Evolutionary conservation across 2,888 invertebrate genomes (phyloP).

Genomic region (Nomada fucata): DNA sequence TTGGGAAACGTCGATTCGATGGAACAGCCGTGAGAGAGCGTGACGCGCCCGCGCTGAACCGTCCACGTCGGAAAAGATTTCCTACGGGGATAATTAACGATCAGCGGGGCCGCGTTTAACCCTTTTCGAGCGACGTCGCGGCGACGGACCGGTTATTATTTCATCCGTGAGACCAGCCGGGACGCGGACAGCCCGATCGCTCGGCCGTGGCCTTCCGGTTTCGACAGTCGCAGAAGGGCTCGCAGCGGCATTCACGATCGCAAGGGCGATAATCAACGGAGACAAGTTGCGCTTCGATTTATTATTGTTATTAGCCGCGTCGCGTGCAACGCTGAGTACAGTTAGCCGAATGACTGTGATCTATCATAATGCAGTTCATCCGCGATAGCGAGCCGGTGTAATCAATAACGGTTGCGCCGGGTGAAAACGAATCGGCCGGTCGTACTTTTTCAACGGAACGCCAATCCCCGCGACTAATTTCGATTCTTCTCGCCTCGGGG

Average conservation of each 20-base stretch:
- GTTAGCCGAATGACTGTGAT: constrained; percentile 7
- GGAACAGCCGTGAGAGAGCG: constrained; percentile 15
- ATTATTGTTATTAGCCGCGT: background rate
- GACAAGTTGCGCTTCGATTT: background rate
- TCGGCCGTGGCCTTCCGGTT: background rate
- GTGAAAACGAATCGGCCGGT: background rate
- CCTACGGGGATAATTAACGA: constrained; percentile 20
- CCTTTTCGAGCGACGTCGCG: background rate
- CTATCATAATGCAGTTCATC: constrained; percentile 1
- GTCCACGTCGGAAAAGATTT: background rate
- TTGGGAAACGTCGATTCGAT: constrained; percentile 50
- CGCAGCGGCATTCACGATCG: background rate
- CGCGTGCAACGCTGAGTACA: background rate
- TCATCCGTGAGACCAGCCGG: background rate
- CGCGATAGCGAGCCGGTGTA: constrained; percentile 1
- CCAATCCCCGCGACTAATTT: constrained; percentile 6
- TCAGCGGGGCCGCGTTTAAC: constrained; percentile 1
- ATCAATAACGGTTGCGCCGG: constrained; percentile 1
- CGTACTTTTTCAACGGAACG: background rate
- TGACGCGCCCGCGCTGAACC: background rate
- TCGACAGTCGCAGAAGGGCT: background rate
- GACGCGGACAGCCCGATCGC: background rate
- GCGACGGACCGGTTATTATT: constrained; percentile 12
- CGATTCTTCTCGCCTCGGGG: background rate
- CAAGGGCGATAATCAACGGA: background rate